Conservation (phyloP, 2,888 invertebrate genomes). For the Myathropa florea region DNA sequence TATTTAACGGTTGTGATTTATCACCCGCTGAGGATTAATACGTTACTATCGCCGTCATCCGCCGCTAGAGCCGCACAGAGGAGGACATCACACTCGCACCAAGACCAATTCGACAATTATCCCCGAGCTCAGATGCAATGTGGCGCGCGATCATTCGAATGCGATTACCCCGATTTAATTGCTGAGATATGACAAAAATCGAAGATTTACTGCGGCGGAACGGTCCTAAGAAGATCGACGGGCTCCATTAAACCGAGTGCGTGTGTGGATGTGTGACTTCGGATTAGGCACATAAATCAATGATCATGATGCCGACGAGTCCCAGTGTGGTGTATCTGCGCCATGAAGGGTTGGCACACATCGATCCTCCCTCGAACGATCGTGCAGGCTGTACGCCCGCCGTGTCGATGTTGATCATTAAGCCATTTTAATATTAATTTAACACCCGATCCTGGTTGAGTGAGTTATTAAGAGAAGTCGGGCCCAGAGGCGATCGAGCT, state of each 20-base stretch:
- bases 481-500: neutral
- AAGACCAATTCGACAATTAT: slow-evolving; percentile 60
- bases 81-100: slow-evolving; percentile 32
- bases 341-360: slow-evolving; percentile 18
- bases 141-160: slow-evolving; percentile 62
- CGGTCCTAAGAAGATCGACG: slow-evolving; percentile 28
- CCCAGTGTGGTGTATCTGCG: neutral
- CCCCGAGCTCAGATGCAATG: slow-evolving; percentile 22
- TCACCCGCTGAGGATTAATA: slow-evolving; percentile 48
- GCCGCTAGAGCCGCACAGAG: neutral
- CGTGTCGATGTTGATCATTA: slow-evolving; percentile 35
- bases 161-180: slow-evolving; percentile 65
- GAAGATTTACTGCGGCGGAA: slow-evolving; percentile 55
- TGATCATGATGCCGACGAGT: neutral
- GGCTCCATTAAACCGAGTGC: slow-evolving; percentile 28
- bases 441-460: slow-evolving; percentile 38
- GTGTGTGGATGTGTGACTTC: slow-evolving; percentile 9
- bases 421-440: slow-evolving; percentile 56
- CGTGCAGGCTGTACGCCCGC: slow-evolving; percentile 3
- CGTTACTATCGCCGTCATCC: slow-evolving; percentile 27
- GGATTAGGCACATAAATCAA: slow-evolving; percentile 63
- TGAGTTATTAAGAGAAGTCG: slow-evolving; percentile 18
- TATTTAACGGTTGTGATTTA: slow-evolving; percentile 48
- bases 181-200: slow-evolving; percentile 62
- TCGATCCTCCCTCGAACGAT: slow-evolving; percentile 42